Evolutionary conservation across 2,888 invertebrate genomes (phyloP), one percentile per base, ranked within the genome.

Genomic region (Prosopocoilus inquinatus): DNA sequence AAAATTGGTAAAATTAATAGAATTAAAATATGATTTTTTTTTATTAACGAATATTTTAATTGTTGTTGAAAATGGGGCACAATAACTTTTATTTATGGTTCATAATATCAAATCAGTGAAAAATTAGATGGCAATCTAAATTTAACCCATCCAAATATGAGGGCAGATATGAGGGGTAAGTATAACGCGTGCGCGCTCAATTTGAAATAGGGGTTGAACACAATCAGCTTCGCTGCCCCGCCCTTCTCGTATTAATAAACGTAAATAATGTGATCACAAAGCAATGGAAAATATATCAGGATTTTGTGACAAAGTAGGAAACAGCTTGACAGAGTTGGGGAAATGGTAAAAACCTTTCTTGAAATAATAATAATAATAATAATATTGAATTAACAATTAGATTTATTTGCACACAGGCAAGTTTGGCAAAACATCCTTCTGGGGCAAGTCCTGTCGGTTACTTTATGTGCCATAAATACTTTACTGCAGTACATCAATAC

Each of bases 381-480:
- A n/a, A n/a, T n/a, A n/a, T n/a, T n/a, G n/a, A n/a, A n/a, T n/a
- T n/a, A n/a, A n/a, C n/a, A n/a, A 35, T 35, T 28, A 44, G 34
- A 9, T 38, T 51, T n/a, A n/a, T n/a, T 50, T 28, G 2, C 50
- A 67, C 76, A 50, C 75, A 89, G 89, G 87, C 81, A 82, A 67
- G 84, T 88, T 63, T 89, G 88, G 88, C 82, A 86, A 64, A 84
- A 85, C 62, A 86, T 89, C 70, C 79, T 88, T 66, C 75, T 89
- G 67, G 89, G 89, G 11, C 92, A 93, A 78, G 79, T 88, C 54
- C 77, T 92, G 63, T 91, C 91, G 0, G 68, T 91, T 45, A 79
- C 91, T 57, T 75, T 92, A 48, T 91, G 91, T 76, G 86, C 87
- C 43, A 89, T 90, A 71, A 91, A 88, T 68, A 83, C 89, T 49